These are phyloP conservation scores for Aplocera efformata DNA, from an alignment of 2,888 invertebrate genomes.

Conservation along the genomic window DNA sequence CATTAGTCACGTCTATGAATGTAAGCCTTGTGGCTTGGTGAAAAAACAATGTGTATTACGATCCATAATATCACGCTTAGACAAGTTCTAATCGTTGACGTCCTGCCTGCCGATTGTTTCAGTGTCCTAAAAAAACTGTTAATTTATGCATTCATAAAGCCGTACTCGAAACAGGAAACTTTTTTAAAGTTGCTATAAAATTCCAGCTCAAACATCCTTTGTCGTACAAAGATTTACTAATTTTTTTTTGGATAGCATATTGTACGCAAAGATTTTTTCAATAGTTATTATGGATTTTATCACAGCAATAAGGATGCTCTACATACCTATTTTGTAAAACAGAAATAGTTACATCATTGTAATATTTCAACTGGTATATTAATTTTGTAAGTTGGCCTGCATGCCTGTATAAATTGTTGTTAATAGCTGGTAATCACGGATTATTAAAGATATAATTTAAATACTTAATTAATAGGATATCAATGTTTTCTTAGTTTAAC, in stretches of 20 bases:
- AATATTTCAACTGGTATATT: conserved; percentile 6
- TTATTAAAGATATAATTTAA: too few relatives aligned
- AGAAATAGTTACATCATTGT: conserved; percentile 4
- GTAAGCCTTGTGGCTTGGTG: too few relatives aligned
- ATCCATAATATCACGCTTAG: conserved; percentile 1
- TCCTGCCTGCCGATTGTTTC: conserved; percentile 17
- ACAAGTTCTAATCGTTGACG: conserved; percentile 12
- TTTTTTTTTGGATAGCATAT: too few relatives aligned
- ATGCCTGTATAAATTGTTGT: conserved; percentile 9
- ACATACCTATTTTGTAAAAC: conserved; percentile 3
- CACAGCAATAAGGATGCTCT: conserved; percentile 8
- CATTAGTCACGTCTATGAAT: too few relatives aligned
- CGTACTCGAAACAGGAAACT: conserved; percentile 40
- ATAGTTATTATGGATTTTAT: conserved; percentile 25
- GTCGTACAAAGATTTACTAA: conserved; percentile 24
- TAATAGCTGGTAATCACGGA: too few relatives aligned
- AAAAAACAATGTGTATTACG: too few relatives aligned
- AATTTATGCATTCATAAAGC: conserved; percentile 26
- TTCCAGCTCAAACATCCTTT: conserved; percentile 39
- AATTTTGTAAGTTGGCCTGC: conserved; percentile 5
- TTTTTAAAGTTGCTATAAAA: conserved; percentile 37
- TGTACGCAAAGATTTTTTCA: too few relatives aligned
- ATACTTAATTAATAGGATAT: too few relatives aligned
- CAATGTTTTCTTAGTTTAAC: too few relatives aligned
- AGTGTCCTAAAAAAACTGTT: conserved; percentile 22